Evolutionary conservation across 1,140 invertebrate species (phyloP), one percentile per base, ranked within the genome.

Genomic region (Papilio polyxenes): DNA sequence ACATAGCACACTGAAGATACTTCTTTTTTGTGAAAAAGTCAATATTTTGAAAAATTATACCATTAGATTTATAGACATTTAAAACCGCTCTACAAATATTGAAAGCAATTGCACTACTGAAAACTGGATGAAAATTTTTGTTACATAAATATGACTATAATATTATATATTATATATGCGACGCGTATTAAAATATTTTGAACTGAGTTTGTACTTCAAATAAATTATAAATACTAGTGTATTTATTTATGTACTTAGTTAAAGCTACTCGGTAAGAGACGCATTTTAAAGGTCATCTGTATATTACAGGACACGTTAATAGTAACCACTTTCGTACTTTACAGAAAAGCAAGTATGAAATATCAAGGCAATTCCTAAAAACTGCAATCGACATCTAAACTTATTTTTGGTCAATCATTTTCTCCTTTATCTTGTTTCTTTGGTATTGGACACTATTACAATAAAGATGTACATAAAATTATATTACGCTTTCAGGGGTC

Each of bases 81-180:
- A 40, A 37, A 31, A 31, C 11, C 13, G 3, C 40, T 72, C 13
- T 40, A 17, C 10, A 77, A 77, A 31, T 10, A 53, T 75, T 65
- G 44, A 81, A 85, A 83, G 81, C 80, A 77, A 84, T 85, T 85
- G 83, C 83, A 84, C 85, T 87, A 87, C 82, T n/a, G 78, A 83
- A 81, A 48, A 83, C 48, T 80, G 53, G 59, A 81, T 78, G 31
- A 65, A 49, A 79, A 72, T 6, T 72, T 37, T 72, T 15, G 40
- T 13, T 72, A 72, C 13, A 72, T 72, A 40, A 72, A 72, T 72
- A 72, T 72, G 37, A 72, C 13, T 72, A 13, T n/a, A n/a, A n/a
- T n/a, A n/a, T n/a, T 31, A 31, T 72, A 72, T 72, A 72, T 72
- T 65, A 17, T 72, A 69, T 69, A 69, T 69, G 65, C 65, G 15